Conservation (phyloP, 2,113 vertebrate genomes). For the Nibea coibor region DNA sequence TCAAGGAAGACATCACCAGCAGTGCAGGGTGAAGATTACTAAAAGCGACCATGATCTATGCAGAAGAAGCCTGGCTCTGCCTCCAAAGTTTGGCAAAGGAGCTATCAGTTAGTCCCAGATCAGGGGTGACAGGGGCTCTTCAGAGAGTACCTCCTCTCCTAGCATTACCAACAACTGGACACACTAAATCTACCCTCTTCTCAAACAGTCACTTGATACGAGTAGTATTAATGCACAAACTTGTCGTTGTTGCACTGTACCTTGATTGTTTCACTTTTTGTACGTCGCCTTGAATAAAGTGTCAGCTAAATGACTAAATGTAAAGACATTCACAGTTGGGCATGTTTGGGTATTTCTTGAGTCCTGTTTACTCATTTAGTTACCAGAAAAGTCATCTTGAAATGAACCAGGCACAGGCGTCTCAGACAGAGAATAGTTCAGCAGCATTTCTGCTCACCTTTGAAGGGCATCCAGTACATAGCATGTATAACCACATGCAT, state of each 20-base stretch:
- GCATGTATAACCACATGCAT: conserved; percentile 31
- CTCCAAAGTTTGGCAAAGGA: no score
- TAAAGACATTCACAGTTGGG: background rate
- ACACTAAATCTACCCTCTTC: no score
- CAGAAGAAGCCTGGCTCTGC: background rate
- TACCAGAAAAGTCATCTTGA: background rate
- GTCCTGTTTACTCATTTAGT: background rate
- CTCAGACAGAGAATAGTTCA: conserved; percentile 5
- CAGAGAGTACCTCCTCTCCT: no score
- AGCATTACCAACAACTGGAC: no score
- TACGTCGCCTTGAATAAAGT: no score
- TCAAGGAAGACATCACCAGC: background rate
- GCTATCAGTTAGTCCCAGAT: no score
- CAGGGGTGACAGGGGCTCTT: no score
- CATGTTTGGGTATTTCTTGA: background rate
- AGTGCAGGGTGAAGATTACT: background rate
- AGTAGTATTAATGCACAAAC: no score
- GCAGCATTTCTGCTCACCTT: conserved; percentile 11
- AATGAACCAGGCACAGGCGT: background rate
- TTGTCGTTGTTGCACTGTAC: no score
- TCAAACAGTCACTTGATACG: no score
- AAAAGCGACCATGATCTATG: background rate
- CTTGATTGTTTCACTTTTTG: no score
- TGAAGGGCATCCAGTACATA: conserved; percentile 38
- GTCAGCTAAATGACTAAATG: no score